Conservation (phyloP, 2,113 vertebrate species). For the Sphyrna mokarran region DNA sequence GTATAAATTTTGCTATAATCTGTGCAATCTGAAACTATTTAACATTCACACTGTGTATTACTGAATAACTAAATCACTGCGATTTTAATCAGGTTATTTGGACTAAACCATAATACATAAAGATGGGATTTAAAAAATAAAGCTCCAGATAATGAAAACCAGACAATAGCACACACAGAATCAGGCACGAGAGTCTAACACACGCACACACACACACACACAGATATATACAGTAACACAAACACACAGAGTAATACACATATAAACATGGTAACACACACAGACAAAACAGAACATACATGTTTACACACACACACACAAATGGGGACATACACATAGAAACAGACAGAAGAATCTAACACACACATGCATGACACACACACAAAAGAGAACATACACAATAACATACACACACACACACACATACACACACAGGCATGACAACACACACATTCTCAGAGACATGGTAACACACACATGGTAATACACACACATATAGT, state of each 20-base stretch:
- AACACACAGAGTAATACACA: not conserved
- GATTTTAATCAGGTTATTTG: constrained; percentile 21
- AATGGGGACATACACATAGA: too few relatives aligned
- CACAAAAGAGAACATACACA: too few relatives aligned
- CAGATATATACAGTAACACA: not conserved
- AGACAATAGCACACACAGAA: not conserved
- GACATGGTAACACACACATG: too few relatives aligned
- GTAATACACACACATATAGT: too few relatives aligned
- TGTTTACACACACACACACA: too few relatives aligned
- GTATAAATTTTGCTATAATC: not conserved
- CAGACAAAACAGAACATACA: too few relatives aligned
- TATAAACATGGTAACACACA: not conserved
- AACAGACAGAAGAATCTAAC: too few relatives aligned
- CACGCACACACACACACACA: not conserved
- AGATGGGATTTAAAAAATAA: not conserved
- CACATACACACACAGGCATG: too few relatives aligned
- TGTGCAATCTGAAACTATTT: constrained; percentile 14
- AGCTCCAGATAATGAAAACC: not conserved
- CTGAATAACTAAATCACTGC: constrained; percentile 22
- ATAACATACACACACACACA: too few relatives aligned
- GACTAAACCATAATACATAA: constrained; percentile 7
- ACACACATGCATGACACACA: too few relatives aligned
- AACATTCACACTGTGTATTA: constrained; percentile 11
- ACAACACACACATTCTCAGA: too few relatives aligned
- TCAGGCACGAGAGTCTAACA: not conserved